These are phyloP conservation scores for Parelbella ahira DNA, from an alignment of 2,888 invertebrate genomes.

Conservation along the genomic window DNA sequence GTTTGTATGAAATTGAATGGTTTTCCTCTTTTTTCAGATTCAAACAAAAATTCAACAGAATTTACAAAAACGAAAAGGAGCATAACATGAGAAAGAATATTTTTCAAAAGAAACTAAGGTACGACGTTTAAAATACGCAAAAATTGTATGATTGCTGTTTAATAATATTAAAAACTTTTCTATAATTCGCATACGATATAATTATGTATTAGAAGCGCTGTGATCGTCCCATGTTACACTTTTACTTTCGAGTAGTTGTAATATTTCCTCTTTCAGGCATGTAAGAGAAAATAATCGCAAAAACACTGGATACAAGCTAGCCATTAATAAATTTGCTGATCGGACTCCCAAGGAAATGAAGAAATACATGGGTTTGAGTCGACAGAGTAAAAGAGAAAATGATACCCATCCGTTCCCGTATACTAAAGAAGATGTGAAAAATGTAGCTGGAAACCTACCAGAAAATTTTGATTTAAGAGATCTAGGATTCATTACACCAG, in stretches of 20 bases:
- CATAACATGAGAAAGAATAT: conserved; percentile 41
- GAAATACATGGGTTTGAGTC: conserved; percentile 42
- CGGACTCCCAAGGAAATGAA: conserved; percentile 51
- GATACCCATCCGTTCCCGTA: conserved; percentile 58
- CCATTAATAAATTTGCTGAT: conserved; percentile 57
- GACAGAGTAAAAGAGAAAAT: conserved; percentile 38
- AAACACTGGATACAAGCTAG: conserved; percentile 50
- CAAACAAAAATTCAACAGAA: conserved; percentile 35
- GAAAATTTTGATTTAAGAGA: conserved; percentile 49
- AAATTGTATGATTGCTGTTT: no score
- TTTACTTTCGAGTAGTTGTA: no score
- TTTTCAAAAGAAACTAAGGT: conserved; percentile 45
- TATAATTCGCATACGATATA: no score
- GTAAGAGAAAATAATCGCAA: conserved; percentile 43
- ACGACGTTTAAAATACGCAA: no score
- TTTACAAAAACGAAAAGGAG: conserved; percentile 41
- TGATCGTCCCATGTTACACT: no score
- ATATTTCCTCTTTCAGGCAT: conserved; percentile 38
- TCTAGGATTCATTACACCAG: conserved; percentile 46
- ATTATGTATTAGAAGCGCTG: neutral
- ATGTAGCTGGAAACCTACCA: conserved; percentile 40
- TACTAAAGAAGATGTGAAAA: conserved; percentile 34
- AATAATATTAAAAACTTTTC: no score
- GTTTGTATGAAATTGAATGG: neutral
- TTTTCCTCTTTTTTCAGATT: conserved; percentile 36